A percentile compares a stretch with the other conserved stretches of the same genome.
These are phyloP conservation scores for Pipistrellus pygmaeus DNA, from an alignment of 2,797 vertebrate species.

Conservation along the genomic window DNA sequence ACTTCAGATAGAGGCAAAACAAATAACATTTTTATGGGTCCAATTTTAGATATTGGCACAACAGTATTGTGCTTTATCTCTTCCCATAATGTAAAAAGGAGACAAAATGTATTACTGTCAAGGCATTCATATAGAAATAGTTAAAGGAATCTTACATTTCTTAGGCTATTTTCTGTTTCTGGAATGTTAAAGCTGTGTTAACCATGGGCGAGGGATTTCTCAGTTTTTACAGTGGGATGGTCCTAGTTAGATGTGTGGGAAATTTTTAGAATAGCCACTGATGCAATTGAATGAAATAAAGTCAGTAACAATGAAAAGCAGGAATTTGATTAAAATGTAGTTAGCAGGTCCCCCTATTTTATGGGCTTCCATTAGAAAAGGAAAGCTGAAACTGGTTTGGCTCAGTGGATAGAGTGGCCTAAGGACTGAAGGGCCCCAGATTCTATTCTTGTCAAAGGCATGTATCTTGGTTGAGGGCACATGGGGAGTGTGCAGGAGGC, in stretches of 20 bases:
- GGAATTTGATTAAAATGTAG: neutral
- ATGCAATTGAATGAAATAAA: neutral
- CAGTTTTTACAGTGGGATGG: neutral
- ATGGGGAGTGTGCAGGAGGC: too few species aligned
- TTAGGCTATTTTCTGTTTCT: neutral
- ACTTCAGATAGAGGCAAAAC: neutral
- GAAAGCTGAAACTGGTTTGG: too few species aligned
- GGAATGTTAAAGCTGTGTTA: neutral
- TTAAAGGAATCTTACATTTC: neutral
- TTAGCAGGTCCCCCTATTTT: neutral
- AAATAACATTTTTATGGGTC: neutral
- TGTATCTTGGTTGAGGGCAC: too few species aligned
- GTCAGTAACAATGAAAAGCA: neutral
- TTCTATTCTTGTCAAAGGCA: too few species aligned
- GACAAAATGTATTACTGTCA: neutral
- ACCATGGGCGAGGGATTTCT: neutral
- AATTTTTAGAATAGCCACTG: neutral
- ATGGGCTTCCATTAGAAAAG: neutral
- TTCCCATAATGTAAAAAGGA: neutral
- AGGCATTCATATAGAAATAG: neutral
- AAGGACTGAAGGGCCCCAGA: too few species aligned
- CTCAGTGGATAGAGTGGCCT: too few species aligned
- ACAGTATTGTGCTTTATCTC: neutral
- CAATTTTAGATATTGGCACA: slow-evolving; percentile 13
- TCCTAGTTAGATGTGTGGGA: neutral